phyloP scores from a whole-genome alignment of 92 coral and sea anemone genomes.

The Pocillopora grandis region DNA sequence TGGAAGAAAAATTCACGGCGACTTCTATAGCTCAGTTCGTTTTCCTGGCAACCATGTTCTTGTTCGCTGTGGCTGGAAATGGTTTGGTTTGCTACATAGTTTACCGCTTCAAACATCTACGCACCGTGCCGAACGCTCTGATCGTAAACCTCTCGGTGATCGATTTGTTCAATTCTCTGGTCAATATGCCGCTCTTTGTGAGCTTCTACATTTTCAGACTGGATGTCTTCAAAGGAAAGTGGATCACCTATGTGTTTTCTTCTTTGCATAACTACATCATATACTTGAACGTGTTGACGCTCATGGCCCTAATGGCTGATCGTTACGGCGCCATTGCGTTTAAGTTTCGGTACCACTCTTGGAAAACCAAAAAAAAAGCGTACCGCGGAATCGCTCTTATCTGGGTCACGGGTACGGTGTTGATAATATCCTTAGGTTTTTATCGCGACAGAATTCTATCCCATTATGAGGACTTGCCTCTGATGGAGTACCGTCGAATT shows the following conservation, averaged over 20 bases:
- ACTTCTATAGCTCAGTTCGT: slow-evolving; percentile 17
- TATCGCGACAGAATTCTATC: not conserved
- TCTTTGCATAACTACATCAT: slow-evolving; percentile 21
- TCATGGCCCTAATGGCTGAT: slow-evolving; percentile 24
- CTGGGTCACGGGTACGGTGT: slow-evolving; percentile 4
- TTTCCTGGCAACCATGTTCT: slow-evolving; percentile 11
- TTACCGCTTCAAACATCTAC: slow-evolving; percentile 7
- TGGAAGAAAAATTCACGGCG: not conserved
- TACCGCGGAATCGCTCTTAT: slow-evolving; percentile 2
- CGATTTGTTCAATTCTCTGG: slow-evolving; percentile 23
- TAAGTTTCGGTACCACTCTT: slow-evolving; percentile 10
- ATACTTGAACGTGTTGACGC: slow-evolving; percentile 9
- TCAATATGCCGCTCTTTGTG: slow-evolving; percentile 27
- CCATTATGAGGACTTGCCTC: slow-evolving; percentile 6
- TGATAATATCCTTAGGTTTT: not conserved
- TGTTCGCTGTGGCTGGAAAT: slow-evolving; percentile 12
- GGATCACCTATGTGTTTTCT: not conserved
- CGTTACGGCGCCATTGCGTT: slow-evolving; percentile 27
- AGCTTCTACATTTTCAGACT: slow-evolving; percentile 14
- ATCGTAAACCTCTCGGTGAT: slow-evolving; percentile 35
- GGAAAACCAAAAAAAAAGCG: slow-evolving; percentile 24
- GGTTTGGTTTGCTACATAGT: slow-evolving; percentile 10
- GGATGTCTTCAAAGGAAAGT: slow-evolving; percentile 1
- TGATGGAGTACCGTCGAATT: slow-evolving; percentile 24
- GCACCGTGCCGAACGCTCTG: slow-evolving; percentile 34